Percentiles rank a stretch among this genome's conserved stretches.
Evolutionary conservation across 1,140 invertebrate genomes (phyloP).

Genomic region (Euwallacea similis): DNA sequence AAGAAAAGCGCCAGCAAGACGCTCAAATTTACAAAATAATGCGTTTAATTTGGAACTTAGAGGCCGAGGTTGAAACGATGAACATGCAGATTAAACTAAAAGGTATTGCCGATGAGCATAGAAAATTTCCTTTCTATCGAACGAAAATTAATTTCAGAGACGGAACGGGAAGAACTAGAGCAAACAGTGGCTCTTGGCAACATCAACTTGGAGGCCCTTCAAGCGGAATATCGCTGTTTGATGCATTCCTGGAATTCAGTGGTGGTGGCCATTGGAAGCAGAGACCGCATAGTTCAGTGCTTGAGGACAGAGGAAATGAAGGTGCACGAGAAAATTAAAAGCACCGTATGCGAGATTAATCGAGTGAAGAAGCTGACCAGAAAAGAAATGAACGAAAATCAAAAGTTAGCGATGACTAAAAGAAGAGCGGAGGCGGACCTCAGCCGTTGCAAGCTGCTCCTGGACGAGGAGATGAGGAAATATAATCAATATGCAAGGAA

Average conservation of each 20-base stretch:
- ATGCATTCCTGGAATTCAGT: slow-evolving; percentile 73
- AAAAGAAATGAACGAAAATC: slow-evolving; percentile 68
- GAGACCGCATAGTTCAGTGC: slow-evolving; percentile 67
- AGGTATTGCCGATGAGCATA: slow-evolving; percentile 4
- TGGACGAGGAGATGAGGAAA: slow-evolving; percentile 41
- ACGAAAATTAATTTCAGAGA: slow-evolving; percentile 40
- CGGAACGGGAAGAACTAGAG: slow-evolving; percentile 58
- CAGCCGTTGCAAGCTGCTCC: slow-evolving; percentile 42
- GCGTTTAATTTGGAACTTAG: slow-evolving; percentile 59
- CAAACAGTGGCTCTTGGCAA: slow-evolving; percentile 62
- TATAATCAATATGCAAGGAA: slow-evolving; percentile 33
- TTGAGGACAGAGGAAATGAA: slow-evolving; percentile 58
- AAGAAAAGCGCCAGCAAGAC: slow-evolving; percentile 60
- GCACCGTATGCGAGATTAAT: slow-evolving; percentile 55
- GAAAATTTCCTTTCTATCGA: too few relatives aligned
- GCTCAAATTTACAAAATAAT: slow-evolving; percentile 59
- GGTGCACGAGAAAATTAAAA: slow-evolving; percentile 41
- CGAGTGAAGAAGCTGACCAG: slow-evolving; percentile 58
- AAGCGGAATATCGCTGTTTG: slow-evolving; percentile 67
- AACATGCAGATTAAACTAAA: slow-evolving; percentile 60
- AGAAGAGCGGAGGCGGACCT: slow-evolving; percentile 62
- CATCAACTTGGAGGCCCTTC: slow-evolving; percentile 69
- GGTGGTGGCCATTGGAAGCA: slow-evolving; percentile 65
- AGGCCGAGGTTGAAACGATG: slow-evolving; percentile 57
- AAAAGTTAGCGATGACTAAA: slow-evolving; percentile 63